Evolutionary conservation across 2,797 vertebrate genomes (phyloP), one percentile per base, ranked within the genome.

Genomic region (Tachyglossus aculeatus): DNA sequence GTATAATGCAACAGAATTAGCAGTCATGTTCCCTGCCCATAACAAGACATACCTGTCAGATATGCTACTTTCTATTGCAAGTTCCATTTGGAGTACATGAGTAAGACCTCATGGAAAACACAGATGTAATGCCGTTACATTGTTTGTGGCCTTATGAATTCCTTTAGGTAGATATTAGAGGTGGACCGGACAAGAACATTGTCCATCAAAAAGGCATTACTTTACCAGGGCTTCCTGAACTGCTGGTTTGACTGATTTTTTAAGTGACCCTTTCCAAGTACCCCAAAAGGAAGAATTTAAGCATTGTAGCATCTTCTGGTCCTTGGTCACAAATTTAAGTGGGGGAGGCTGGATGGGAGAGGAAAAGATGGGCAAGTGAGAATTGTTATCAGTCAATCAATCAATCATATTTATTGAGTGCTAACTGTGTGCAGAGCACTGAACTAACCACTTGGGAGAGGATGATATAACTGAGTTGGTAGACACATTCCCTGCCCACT

Each of bases 121-220:
- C 12, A 56, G 22, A 59, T 66, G 31, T 4, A 38, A 29, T 45
- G 47, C 22, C 18, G 47, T 60, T 43, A 32, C 50, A 19, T 18
- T 50, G 12, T 36, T 66, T 81, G 51, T 68, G 37, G 33, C 56
- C 53, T 73, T 16, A 39, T 5, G 59, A 36, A 24, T 58, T 72
- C 34, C 9, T 74, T 77, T 64, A 62, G 69, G 19, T 78, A 43
- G 29, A 40, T 66, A 45, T 52, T 65, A n/a, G n/a, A 47, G 50
- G 33, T 68, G 40, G 64, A 24, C 21, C 67, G 39, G 52, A 29
- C 71, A 62, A 45, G 21, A 67, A 44, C 22, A 50, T 39, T 61
- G 19, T 34, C 41, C 80, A 56, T 32, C 71, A 71, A 65, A 68
- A 78, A 78, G 77, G 47, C 71, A 36, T 73, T 80, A 74, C 52